Evolutionary conservation across 2,113 vertebrate genomes (phyloP), one percentile per base, ranked within the genome.

Genomic region (Apaloderma vittatum): DNA sequence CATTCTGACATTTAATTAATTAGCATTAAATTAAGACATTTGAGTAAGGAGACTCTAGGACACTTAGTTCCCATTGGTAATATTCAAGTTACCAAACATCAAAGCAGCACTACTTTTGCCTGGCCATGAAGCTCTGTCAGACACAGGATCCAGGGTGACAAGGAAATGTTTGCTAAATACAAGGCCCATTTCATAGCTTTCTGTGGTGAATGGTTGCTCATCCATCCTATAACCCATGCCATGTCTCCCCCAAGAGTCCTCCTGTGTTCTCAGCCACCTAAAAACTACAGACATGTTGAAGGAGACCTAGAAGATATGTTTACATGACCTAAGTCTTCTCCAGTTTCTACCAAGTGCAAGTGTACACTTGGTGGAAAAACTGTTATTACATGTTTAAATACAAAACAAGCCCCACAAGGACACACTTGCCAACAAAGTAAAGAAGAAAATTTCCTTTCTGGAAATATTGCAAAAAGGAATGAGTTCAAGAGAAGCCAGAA

Each of bases 351-450:
- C 8, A 70, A 45, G 7, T 8, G 12, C 0, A 6, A 36, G 29
- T 7, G 21, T 10, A 32, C 71, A 37, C 19, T 57, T 49, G 6
- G 5, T 54, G 30, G 27, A 17, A 79, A 88, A 82, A 8, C 9
- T 72, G 17, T 4, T 36, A 21, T 11, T 19, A n/a, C 12, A 40
- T 0, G 2, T 32, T 32, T 9, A 34, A 52, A 75, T 74, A 7
- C 4, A 54, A 40, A 70, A 54, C 0, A 0, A 73, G 6, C 2
- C 17, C 24, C 26, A 36, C 40, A 40, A 40, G 40, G 40, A 40
- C 40, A 40, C 40, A 40, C 40, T 12, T 40, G 40, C 40, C 40
- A 22, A 58, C 54, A 85, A 52, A 91, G 17, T 36, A 75, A 57
- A 63, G 3, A 46, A 55, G 11, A 6, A 67, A 15, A 12, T 11